Evolutionary conservation across 2,797 vertebrate genomes (phyloP).

Genomic region (Pseudochaenichthys georgianus): DNA sequence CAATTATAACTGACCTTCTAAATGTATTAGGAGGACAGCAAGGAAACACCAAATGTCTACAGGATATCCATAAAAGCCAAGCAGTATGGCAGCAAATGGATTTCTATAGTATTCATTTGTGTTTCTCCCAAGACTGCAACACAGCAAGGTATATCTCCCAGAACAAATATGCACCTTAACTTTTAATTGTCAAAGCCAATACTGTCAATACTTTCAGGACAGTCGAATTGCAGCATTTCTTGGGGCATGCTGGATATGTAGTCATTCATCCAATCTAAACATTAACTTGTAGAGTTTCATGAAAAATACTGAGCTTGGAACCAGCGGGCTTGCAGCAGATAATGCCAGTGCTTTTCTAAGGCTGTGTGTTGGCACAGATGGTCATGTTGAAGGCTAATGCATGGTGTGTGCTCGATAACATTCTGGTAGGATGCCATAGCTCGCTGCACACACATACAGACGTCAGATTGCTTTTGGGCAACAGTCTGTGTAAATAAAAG

Average conservation of each 20-base stretch:
- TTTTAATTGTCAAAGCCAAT: not conserved
- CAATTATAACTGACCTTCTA: constrained; percentile 26
- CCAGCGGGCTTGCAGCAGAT: not conserved
- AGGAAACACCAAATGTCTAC: not conserved
- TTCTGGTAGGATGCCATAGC: not conserved
- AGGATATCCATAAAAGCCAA: constrained; percentile 4
- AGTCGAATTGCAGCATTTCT: not conserved
- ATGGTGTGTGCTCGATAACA: constrained; percentile 5
- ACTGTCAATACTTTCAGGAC: not conserved
- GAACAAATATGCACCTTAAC: not conserved
- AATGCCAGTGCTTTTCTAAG: constrained; percentile 3
- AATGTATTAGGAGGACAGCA: not conserved
- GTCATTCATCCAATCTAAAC: not conserved
- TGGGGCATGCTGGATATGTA: not conserved
- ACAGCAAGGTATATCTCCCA: not conserved
- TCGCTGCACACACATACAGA: constrained; percentile 20
- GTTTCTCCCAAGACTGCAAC: not conserved
- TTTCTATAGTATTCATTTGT: not conserved
- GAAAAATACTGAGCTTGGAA: constrained; percentile 1
- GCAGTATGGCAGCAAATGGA: not conserved
- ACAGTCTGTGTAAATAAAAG: not conserved
- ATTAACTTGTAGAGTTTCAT: not conserved
- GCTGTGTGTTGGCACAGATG: constrained; percentile 13
- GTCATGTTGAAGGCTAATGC: constrained; percentile 2
- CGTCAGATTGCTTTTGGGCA: not conserved